phyloP scores from a whole-genome alignment of 2,888 invertebrate species.

The Orchestes rusci region DNA sequence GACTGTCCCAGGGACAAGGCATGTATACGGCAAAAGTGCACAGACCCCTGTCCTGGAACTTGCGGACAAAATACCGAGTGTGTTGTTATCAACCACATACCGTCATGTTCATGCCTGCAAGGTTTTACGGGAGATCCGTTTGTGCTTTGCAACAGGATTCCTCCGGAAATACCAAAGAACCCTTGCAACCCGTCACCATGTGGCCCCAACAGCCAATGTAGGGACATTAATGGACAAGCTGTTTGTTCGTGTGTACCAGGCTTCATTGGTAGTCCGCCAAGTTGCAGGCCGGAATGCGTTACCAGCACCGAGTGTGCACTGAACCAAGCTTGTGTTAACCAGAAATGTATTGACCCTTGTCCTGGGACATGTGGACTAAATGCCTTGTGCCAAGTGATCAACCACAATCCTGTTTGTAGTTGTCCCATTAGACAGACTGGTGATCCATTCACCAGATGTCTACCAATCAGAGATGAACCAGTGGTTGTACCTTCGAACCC shows the following conservation, averaged over 20 bases:
- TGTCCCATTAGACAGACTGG: slow-evolving; percentile 60
- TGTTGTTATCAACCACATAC: slow-evolving; percentile 51
- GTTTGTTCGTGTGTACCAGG: slow-evolving; percentile 60
- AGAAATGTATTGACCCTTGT: slow-evolving; percentile 71
- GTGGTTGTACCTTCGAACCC: slow-evolving; percentile 37
- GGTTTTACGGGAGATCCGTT: slow-evolving; percentile 68
- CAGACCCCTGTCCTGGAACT: slow-evolving; percentile 54
- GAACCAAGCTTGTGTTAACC: slow-evolving; percentile 62
- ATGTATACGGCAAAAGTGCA: slow-evolving; percentile 55
- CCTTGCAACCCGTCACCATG: slow-evolving; percentile 69
- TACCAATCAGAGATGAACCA: slow-evolving; percentile 38
- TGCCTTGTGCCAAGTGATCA: slow-evolving; percentile 63
- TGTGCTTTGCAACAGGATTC: slow-evolving; percentile 51
- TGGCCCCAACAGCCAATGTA: slow-evolving; percentile 65
- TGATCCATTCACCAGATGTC: slow-evolving; percentile 58
- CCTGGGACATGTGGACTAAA: slow-evolving; percentile 67
- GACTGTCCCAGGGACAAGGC: slow-evolving; percentile 53
- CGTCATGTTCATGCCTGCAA: slow-evolving; percentile 53
- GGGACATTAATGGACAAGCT: slow-evolving; percentile 58
- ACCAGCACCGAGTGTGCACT: slow-evolving; percentile 63
- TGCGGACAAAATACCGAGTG: slow-evolving; percentile 58
- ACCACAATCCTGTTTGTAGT: slow-evolving; percentile 67
- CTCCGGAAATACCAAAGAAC: slow-evolving; percentile 53
- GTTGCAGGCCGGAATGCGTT: slow-evolving; percentile 65
- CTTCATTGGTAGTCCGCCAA: slow-evolving; percentile 64